phyloP scores from a whole-genome alignment of 2,888 invertebrate species.

The Cerastis rubricosa region DNA sequence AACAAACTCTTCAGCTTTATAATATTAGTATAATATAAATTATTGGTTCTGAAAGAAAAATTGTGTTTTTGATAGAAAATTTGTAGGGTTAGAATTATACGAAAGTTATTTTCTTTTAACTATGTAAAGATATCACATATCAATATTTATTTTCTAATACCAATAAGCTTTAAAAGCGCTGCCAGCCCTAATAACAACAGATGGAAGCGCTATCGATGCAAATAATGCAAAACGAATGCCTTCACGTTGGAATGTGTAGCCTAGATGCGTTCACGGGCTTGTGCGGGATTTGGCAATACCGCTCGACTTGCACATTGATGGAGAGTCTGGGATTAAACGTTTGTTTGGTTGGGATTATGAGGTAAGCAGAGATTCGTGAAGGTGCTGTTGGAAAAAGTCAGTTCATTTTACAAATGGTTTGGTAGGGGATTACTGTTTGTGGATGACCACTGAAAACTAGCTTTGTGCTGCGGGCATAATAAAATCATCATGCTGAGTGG shows the following conservation, averaged over 20 bases:
- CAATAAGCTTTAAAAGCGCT: slow-evolving; percentile 24
- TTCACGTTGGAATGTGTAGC: slow-evolving; percentile 64
- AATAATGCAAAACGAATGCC: slow-evolving; percentile 63
- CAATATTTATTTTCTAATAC: not conserved
- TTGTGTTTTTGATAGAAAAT: too few relatives aligned
- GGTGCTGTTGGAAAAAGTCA: not conserved
- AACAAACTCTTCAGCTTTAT: too few relatives aligned
- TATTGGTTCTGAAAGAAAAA: too few relatives aligned
- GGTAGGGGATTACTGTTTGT: too few relatives aligned
- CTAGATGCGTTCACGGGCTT: slow-evolving; percentile 41
- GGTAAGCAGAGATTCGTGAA: not conserved
- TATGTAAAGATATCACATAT: not conserved
- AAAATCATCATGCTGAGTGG: too few relatives aligned
- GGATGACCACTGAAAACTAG: too few relatives aligned
- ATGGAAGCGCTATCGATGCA: slow-evolving; percentile 65
- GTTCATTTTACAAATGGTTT: not conserved
- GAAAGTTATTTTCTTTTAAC: not conserved
- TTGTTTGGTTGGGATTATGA: not conserved
- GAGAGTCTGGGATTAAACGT: not conserved
- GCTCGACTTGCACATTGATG: slow-evolving; percentile 7
- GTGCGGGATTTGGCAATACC: slow-evolving; percentile 56
- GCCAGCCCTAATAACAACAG: slow-evolving; percentile 57
- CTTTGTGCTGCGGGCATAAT: too few relatives aligned
- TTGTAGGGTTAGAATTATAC: too few relatives aligned
- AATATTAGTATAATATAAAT: too few relatives aligned